Percentiles rank a stretch among this genome's conserved stretches.
phyloP scores from a whole-genome alignment of 2,113 vertebrate genomes.

The Aramus guarauna region DNA sequence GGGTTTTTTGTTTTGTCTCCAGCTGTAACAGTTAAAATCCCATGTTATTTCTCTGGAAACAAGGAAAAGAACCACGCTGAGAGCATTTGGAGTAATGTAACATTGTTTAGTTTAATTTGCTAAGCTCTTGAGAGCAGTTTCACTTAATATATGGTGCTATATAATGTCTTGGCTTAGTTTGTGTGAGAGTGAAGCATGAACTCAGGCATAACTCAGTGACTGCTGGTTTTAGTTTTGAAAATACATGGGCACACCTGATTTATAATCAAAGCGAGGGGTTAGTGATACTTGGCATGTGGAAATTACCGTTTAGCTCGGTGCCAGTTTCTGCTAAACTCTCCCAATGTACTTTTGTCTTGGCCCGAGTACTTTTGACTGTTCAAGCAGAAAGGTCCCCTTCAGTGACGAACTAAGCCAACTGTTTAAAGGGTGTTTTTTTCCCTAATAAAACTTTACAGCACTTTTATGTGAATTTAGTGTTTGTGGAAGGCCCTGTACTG shows the following conservation, averaged over 20 bases:
- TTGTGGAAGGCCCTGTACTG: neutral
- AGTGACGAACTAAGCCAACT: neutral
- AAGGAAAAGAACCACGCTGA: neutral
- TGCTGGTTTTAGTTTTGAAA: neutral
- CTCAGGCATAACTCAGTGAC: neutral
- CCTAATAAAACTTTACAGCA: slow-evolving; percentile 50
- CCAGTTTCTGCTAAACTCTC: neutral
- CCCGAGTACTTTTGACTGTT: neutral
- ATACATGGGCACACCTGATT: neutral
- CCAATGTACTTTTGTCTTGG: neutral
- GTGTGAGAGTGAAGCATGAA: neutral
- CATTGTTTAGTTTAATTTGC: neutral
- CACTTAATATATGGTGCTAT: neutral
- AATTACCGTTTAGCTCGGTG: neutral
- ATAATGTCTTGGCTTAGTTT: neutral
- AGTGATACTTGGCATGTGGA: neutral
- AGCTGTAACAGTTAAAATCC: neutral
- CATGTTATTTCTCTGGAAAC: neutral
- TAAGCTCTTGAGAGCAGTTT: slow-evolving; percentile 25
- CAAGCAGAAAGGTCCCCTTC: slow-evolving; percentile 17
- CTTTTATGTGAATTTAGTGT: neutral
- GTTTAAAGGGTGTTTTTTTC: slow-evolving; percentile 43
- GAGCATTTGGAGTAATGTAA: neutral
- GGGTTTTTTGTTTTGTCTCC: neutral
- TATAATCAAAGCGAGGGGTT: neutral